These are phyloP conservation scores for Oreamnos americanus DNA, from an alignment of 2,113 vertebrate species.

Conservation along the genomic window DNA sequence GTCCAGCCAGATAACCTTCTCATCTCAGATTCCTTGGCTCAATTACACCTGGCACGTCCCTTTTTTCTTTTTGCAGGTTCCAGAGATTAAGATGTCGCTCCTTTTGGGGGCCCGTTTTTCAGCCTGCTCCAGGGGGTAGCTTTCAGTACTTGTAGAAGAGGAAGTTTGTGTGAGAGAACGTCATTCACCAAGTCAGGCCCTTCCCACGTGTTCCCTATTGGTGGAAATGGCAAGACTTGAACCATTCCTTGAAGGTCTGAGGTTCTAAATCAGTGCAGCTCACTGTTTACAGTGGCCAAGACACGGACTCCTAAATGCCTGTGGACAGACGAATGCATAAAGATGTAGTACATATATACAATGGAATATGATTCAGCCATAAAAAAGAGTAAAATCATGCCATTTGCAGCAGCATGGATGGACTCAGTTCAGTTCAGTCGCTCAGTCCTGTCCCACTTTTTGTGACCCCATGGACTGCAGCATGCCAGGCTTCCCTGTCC, in stretches of 20 bases:
- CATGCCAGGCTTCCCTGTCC: background rate
- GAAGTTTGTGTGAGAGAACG: background rate
- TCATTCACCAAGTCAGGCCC: background rate
- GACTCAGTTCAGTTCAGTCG: background rate
- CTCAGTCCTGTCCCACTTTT: background rate
- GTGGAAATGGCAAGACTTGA: background rate
- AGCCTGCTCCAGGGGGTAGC: fast-evolving
- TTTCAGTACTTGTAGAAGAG: background rate
- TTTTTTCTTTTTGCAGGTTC: background rate
- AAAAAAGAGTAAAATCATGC: background rate
- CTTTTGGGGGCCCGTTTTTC: background rate
- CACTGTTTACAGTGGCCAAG: background rate
- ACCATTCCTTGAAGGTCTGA: background rate
- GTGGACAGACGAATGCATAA: background rate
- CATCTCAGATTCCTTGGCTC: background rate
- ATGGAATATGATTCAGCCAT: background rate
- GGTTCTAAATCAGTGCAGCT: background rate
- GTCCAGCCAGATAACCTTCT: background rate
- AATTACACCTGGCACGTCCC: background rate
- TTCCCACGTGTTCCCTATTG: background rate
- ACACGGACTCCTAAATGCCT: background rate
- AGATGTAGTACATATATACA: background rate
- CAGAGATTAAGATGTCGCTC: background rate
- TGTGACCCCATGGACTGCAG: background rate
- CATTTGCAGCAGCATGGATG: background rate